These are phyloP conservation scores for Cotesia congregata DNA, from an alignment of 2,888 invertebrate genomes.

Conservation along the genomic window DNA sequence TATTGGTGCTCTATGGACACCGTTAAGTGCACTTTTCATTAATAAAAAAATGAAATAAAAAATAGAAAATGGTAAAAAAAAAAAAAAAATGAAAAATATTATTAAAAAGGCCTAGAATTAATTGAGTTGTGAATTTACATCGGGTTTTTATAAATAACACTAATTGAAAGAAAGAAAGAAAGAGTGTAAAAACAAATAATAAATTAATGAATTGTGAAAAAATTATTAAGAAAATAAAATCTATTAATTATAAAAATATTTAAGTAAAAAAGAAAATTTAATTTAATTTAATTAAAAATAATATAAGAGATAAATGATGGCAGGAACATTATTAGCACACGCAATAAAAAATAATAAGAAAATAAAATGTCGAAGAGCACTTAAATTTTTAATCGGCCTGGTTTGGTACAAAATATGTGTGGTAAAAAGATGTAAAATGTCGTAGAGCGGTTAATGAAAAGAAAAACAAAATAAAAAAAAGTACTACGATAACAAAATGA, in stretches of 20 bases:
- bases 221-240: slow-evolving; percentile 56
- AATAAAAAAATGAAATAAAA: slow-evolving; percentile 46
- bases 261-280: slow-evolving; percentile 50
- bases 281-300: slow-evolving; percentile 49
- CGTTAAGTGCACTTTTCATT: slow-evolving; percentile 69
- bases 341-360: slow-evolving; percentile 43
- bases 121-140: slow-evolving; percentile 58
- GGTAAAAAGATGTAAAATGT: slow-evolving; percentile 67
- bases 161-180: slow-evolving; percentile 37
- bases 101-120: slow-evolving; percentile 66
- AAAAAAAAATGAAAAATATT: slow-evolving; percentile 38
- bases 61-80: slow-evolving; percentile 30
- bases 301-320: slow-evolving; percentile 66
- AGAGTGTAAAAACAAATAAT: slow-evolving; percentile 36
- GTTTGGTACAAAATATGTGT: slow-evolving; percentile 69
- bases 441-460: slow-evolving; percentile 49
- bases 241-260: slow-evolving; percentile 66
- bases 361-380: slow-evolving; percentile 53
- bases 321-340: slow-evolving; percentile 66
- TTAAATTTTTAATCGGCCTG: slow-evolving; percentile 67
- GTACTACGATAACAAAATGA: background rate
- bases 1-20: slow-evolving; percentile 68
- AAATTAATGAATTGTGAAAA: slow-evolving; percentile 48
- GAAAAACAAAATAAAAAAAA: slow-evolving; percentile 43
- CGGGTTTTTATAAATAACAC: slow-evolving; percentile 56